Evolutionary conservation across 2,113 vertebrate genomes (phyloP).

Genomic region (Dolichallabes microphthalmus): DNA sequence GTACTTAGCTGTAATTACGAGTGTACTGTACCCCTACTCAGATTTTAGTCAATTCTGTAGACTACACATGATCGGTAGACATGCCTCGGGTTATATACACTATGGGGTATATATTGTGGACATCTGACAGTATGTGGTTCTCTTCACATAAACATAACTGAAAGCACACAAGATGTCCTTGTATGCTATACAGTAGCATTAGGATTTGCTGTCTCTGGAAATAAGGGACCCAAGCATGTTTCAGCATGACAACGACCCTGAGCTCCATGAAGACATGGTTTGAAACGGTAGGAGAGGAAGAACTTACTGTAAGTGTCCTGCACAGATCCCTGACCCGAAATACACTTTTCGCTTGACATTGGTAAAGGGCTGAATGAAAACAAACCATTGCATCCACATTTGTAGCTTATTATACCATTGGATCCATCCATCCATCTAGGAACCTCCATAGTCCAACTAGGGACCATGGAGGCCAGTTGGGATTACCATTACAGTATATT

Average conservation of each 20-base stretch:
- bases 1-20: background rate
- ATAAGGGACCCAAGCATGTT: background rate
- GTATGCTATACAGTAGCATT: background rate
- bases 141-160: background rate
- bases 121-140: background rate
- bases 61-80: background rate
- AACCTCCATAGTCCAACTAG: no score
- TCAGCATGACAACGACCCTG: background rate
- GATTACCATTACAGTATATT: no score
- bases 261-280: background rate
- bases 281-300: background rate
- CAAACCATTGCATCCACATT: no score
- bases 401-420: no score
- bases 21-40: no score
- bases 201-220: background rate
- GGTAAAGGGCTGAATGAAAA: no score
- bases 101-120: no score
- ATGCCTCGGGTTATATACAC: background rate
- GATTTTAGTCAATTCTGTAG: background rate
- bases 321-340: background rate
- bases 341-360: background rate
- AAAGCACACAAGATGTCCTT: background rate
- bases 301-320: background rate
- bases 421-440: no score
- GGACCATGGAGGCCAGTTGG: no score